These are phyloP conservation scores for Andrena bicolor DNA, from an alignment of 2,888 invertebrate genomes.

Conservation along the genomic window DNA sequence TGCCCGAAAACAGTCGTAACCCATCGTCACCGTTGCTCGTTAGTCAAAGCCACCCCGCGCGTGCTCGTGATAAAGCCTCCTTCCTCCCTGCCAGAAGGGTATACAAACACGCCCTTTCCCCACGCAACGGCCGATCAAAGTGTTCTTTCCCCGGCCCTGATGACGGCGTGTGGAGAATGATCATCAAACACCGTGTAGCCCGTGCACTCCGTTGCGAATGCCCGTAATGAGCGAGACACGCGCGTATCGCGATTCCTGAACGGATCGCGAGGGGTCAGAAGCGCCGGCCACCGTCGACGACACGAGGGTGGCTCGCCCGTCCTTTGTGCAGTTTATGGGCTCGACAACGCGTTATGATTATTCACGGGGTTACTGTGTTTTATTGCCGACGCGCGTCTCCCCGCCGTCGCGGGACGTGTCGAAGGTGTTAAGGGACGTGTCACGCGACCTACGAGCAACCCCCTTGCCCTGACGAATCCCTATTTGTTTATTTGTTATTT, in stretches of 20 bases:
- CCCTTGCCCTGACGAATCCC: not conserved
- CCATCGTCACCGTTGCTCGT: constrained; percentile 11
- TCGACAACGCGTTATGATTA: constrained; percentile 82
- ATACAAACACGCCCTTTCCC: constrained; percentile 44
- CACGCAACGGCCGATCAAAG: constrained; percentile 41
- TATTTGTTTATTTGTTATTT: too few species aligned
- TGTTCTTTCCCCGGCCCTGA: constrained; percentile 37
- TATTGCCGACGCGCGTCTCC: constrained; percentile 75
- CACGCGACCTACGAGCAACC: not conserved
- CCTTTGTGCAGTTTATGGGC: constrained; percentile 83
- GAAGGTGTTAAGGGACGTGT: constrained; percentile 51
- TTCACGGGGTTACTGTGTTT: constrained; percentile 84
- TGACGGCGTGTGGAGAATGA: constrained; percentile 76
- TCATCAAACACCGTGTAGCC: constrained; percentile 80
- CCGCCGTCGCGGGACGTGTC: constrained; percentile 33
- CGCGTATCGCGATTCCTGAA: constrained; percentile 74
- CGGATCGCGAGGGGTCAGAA: constrained; percentile 56
- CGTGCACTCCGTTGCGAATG: constrained; percentile 72
- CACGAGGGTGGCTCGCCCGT: constrained; percentile 57
- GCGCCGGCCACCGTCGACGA: constrained; percentile 49
- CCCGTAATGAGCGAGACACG: constrained; percentile 81
- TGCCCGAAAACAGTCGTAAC: not conserved
- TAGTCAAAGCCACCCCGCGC: constrained; percentile 19
- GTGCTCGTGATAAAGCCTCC: constrained; percentile 8
- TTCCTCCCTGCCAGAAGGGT: constrained; percentile 26